Evolutionary conservation across 1,140 invertebrate species (phyloP), one percentile per base, ranked within the genome.

Genomic region (Leptonema lineaticorne): DNA sequence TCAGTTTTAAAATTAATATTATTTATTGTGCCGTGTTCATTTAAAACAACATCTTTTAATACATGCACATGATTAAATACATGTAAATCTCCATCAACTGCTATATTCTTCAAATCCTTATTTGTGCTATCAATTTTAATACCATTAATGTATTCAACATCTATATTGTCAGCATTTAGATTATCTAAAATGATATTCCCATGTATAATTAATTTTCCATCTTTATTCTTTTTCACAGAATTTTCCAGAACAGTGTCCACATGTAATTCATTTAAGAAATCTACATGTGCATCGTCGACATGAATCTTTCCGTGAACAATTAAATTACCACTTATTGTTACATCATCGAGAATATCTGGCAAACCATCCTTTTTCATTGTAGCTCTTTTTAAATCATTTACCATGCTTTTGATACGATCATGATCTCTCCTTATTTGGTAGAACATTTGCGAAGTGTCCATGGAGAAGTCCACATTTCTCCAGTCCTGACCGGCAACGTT

Each of bases 291-390:
- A 26, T 63, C 57, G 16, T 74, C 57, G 4, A 78, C 67, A 72
- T 75, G 65, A 14, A 76, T 69, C 9, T 68, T 56, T 50, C 74
- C 74, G 62, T 75, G 77, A 7, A 78, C 65, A 29, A 69, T 71
- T 11, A 79, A 68, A 26, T 66, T 74, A 27, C 75, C 71, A 26
- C 37, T 68, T 4, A 70, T 68, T 24, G 24, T 68, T 5, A 70
- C 46, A 48, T 68, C 30, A 16, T 57, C 18, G 11, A 73, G 16
- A 8, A 20, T 24, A 11, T 62, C 37, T 2, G 68, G 56, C 20
- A 70, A 29, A 45, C 57, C 71, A 37, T 68, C 68, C 3, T 66
- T 63, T 53, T 70, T 68, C 30, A 46, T 62, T 1, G 67, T 58
- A 5, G 68, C 65, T 18, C 63, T 64, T 66, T 68, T 63, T 9